Percentiles rank a stretch among this genome's conserved stretches.
Evolutionary conservation across 2,888 invertebrate species (phyloP).

Genomic region (Erynnis tages): DNA sequence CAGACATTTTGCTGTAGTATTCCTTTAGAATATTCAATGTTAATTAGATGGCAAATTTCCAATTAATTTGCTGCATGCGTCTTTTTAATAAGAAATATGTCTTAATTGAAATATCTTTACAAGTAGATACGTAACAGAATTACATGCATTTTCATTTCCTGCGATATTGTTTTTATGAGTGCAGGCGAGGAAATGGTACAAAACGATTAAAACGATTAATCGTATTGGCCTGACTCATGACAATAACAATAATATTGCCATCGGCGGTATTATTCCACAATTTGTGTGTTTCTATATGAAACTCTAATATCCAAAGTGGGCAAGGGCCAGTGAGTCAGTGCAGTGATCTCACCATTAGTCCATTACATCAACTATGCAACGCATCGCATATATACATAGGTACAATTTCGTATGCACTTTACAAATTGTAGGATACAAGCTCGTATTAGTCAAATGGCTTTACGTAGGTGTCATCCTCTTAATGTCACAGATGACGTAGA

Average conservation of each 20-base stretch:
- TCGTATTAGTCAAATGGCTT: background rate
- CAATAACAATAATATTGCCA: background rate
- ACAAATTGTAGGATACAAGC: constrained; percentile 9
- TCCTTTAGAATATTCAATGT: background rate
- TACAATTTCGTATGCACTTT: constrained; percentile 6
- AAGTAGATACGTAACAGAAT: too few species aligned
- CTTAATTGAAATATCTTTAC: too few species aligned
- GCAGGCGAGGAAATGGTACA: too few species aligned
- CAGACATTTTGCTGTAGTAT: constrained; percentile 1
- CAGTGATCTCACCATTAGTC: constrained; percentile 31
- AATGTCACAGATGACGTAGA: background rate
- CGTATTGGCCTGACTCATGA: background rate
- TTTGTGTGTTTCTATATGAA: constrained; percentile 2
- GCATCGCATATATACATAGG: background rate
- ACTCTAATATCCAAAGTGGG: constrained; percentile 2
- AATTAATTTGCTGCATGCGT: background rate
- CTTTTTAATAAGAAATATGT: too few species aligned
- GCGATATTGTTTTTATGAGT: too few species aligned
- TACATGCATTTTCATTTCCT: too few species aligned
- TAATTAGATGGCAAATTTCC: constrained; percentile 2
- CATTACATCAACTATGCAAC: constrained; percentile 14
- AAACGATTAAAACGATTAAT: background rate
- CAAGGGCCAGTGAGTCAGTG: constrained; percentile 29
- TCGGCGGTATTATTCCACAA: constrained; percentile 7
- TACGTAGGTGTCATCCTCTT: constrained; percentile 1